Conservation (phyloP, 1,140 invertebrate species). For the Ladona fulva region DNA sequence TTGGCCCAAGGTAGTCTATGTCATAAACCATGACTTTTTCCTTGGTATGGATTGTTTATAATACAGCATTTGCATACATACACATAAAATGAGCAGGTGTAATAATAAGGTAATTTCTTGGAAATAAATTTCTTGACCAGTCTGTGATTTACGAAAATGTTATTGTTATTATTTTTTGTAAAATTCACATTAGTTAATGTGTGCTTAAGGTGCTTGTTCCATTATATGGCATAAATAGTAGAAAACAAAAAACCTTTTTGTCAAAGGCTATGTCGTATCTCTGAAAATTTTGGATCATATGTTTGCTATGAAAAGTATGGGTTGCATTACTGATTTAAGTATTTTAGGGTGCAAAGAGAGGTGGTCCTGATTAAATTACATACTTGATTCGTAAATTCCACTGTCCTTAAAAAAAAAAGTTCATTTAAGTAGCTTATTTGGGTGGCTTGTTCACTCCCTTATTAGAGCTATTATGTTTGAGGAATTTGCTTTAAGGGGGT, state of each 20-base stretch:
- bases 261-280: neutral
- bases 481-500: neutral
- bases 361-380: no score
- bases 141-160: constrained; percentile 6
- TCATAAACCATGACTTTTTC: neutral
- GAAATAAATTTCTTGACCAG: neutral
- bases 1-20: neutral
- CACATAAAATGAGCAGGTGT: neutral
- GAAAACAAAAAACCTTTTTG: neutral
- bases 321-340: no score
- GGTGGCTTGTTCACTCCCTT: no score
- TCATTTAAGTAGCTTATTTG: no score
- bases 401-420: no score
- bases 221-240: neutral
- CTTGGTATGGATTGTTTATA: neutral
- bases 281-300: neutral
- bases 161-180: neutral
- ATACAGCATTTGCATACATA: neutral
- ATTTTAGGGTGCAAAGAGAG: no score
- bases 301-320: neutral
- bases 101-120: neutral
- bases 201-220: neutral
- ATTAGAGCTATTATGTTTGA: neutral
- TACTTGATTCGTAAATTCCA: no score
- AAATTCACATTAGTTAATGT: neutral